Conservation (phyloP, 37 sponge, comb jelly and placozoan species). For the Agelas oroides region DNA sequence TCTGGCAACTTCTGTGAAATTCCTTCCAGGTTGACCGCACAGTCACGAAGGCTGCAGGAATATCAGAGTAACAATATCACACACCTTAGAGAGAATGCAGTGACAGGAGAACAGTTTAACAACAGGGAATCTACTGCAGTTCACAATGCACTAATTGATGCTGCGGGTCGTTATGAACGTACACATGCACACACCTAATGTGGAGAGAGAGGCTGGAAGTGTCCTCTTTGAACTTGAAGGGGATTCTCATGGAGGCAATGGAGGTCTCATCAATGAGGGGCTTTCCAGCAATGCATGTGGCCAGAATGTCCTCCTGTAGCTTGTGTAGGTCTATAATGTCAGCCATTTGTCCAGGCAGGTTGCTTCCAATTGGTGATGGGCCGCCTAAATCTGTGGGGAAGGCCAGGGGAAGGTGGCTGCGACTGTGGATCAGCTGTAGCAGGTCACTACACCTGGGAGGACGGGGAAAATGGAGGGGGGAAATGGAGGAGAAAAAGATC, state of each 20-base stretch:
- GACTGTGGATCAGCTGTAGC: slow-evolving; percentile 46
- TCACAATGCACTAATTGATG: no score
- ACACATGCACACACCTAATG: no score
- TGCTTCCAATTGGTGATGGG: not conserved
- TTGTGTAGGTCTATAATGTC: slow-evolving; percentile 39
- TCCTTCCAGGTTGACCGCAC: slow-evolving; percentile 30
- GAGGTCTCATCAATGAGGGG: slow-evolving; percentile 51
- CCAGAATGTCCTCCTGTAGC: slow-evolving; percentile 69
- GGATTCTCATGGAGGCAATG: slow-evolving; percentile 20
- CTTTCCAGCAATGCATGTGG: slow-evolving; percentile 53
- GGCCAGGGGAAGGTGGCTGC: slow-evolving; percentile 52
- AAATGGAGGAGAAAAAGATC: no score
- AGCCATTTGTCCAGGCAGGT: slow-evolving; percentile 47
- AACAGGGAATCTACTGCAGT: no score
- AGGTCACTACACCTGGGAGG: slow-evolving; percentile 18
- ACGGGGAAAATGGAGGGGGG: not conserved
- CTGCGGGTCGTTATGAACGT: no score
- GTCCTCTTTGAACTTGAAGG: slow-evolving; percentile 64
- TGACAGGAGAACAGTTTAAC: no score
- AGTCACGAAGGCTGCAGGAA: slow-evolving; percentile 32
- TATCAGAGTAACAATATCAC: not conserved
- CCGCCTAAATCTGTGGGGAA: not conserved
- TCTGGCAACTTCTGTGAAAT: slow-evolving; percentile 38
- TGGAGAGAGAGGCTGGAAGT: not conserved
- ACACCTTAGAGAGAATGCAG: no score